Evolutionary conservation across 1,140 invertebrate genomes (phyloP).

Genomic region (Drosophila suzukii): DNA sequence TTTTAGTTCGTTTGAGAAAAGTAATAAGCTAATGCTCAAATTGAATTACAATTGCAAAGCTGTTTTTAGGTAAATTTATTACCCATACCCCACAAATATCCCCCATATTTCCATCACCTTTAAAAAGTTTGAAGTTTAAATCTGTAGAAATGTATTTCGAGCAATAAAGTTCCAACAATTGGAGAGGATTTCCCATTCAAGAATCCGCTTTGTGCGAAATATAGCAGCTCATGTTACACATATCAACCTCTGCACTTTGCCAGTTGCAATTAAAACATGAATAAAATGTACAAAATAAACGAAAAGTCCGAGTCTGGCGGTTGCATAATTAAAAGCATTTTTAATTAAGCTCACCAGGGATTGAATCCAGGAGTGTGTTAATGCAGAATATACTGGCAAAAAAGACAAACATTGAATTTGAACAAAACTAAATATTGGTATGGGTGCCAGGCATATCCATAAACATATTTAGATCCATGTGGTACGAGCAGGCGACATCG

Average conservation of each 20-base stretch:
- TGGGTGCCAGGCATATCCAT: neutral
- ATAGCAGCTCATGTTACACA: too few species aligned
- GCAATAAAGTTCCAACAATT: too few species aligned
- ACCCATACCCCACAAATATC: too few species aligned
- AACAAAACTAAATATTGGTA: slow-evolving; percentile 8
- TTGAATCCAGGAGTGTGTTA: neutral
- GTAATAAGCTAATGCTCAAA: too few species aligned
- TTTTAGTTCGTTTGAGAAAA: too few species aligned
- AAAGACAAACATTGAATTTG: neutral
- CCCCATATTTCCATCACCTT: too few species aligned
- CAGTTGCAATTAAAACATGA: neutral
- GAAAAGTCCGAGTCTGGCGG: neutral
- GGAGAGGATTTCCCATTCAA: too few species aligned
- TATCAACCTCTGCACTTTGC: neutral
- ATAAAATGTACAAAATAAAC: slow-evolving; percentile 2
- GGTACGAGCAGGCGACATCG: slow-evolving; percentile 19
- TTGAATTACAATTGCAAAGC: too few species aligned
- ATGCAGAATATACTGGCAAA: neutral
- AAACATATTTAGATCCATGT: neutral
- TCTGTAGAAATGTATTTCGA: too few species aligned
- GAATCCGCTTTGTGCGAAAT: too few species aligned
- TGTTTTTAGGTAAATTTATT: too few species aligned
- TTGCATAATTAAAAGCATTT: slow-evolving; percentile 22
- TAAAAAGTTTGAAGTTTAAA: too few species aligned
- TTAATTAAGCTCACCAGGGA: slow-evolving; percentile 4